Evolutionary conservation across 2,797 vertebrate genomes (phyloP), one percentile per base, ranked within the genome.

Genomic region (Cetoscarus ocellatus): DNA sequence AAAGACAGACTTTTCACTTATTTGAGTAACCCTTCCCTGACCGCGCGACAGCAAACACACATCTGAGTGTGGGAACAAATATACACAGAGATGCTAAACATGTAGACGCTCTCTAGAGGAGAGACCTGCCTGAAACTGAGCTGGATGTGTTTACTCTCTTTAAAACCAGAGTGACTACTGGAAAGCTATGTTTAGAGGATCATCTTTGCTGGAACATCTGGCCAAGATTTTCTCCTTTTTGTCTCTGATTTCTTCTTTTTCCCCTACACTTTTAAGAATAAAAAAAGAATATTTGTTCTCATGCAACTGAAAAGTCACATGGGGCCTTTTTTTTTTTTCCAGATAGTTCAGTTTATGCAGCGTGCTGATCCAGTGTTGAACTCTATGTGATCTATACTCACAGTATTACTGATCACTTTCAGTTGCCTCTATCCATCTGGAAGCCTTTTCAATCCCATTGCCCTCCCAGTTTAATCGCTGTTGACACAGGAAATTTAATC

Each of bases 401-500:
- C n/a, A 61, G 68, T 57, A 84, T 80, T 85, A 86, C 79, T 84
- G 89, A 88, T 90, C 89, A 92, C 84, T 91, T 89, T 44, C 85
- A 87, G 90, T 83, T 63, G 62, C 77, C 59, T 75, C 39, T 43
- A 79, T 67, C 80, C 70, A 84, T 88, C 88, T 89, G 79, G 86
- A 83, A 69, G 71, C 74, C 55, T 70, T 68, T 36, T 59, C 80
- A 82, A 87, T 81, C 84, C 83, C 76, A 70, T 74, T 77, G 70
- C 65, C 73, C 70, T 64, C 65, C 79, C 73, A 68, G 70, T 86
- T 57, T 77, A 86, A 88, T 90, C 86, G 55, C 79, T 81, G 86
- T 82, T 82, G 86, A 87, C 90, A 87, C 61, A 74, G 88, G 85
- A 83, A 91, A 92, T 91, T 81, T 84, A 90, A 92, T 93, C 80